Conservation (phyloP, 2,113 vertebrate species). For the Gnathonemus echidnorhynchus region DNA sequence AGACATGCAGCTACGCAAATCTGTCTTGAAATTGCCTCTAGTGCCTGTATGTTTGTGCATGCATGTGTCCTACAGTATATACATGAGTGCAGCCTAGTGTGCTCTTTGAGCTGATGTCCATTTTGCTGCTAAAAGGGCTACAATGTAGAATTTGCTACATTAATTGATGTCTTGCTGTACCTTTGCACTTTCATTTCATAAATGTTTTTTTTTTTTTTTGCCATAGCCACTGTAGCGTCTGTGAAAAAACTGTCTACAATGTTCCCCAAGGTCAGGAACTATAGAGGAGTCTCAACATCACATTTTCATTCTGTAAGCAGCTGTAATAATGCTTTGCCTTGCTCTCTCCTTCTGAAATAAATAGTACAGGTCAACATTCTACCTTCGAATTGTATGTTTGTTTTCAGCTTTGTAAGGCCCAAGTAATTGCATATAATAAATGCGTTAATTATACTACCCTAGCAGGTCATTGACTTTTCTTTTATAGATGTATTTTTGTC, state of each 20-base stretch:
- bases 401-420: not conserved
- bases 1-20: not conserved
- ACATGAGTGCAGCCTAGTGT: not conserved
- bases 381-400: not conserved
- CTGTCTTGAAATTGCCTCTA: not conserved
- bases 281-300: not conserved
- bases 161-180: not conserved
- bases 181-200: not conserved
- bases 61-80: not conserved
- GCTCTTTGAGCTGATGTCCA: not conserved
- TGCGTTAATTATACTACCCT: not conserved
- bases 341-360: not conserved
- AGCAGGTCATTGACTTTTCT: not conserved
- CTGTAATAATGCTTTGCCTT: not conserved
- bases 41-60: not conserved
- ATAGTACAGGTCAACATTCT: not conserved
- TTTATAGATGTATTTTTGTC: conserved; percentile 10
- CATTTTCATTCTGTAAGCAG: not conserved
- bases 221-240: not conserved
- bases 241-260: not conserved
- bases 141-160: not conserved
- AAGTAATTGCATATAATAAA: conserved; percentile 7
- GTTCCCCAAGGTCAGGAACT: not conserved
- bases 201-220: not conserved
- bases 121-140: not conserved